Base-by-base conservation (phyloP, 2,797 vertebrate genomes). In the Enoplosus armatus region DNA sequence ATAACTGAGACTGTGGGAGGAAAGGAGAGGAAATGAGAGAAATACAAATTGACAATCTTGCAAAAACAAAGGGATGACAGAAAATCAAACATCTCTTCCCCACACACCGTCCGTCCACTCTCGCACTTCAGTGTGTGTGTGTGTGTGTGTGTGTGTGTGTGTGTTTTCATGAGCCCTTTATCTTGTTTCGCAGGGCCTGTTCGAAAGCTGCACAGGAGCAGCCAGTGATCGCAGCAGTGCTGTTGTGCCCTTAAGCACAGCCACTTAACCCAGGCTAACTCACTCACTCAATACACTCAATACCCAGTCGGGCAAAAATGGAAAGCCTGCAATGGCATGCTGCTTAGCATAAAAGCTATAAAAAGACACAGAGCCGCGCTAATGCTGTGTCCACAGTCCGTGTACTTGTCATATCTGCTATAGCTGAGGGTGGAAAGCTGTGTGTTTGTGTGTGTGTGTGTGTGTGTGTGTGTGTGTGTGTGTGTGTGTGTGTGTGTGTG, bases 261-360 rank as follows among this genome's bases (percentile, higher is more conserved):
- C 90, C 92, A 94, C 93, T 94, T 94, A 94, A 94, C 93, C 92
- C 87, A 48, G 90, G 77, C 92, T 93, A 93, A 92, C 91, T 92
- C 89, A 84, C 90, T 93, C 88, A 92, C 87, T 93, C 92, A 92
- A 89, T 91, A 87, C 80, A 87, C 86, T 93, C 92, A 90, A 93
- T 93, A 93, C 86, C 88, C 91, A 89, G 88, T 89, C 79, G 87
- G 90, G 88, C 90, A 90, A 90, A 93, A 91, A 90, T 75, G 77
- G 85, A 88, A 86, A 87, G 83, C 77, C 88, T 73, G 74, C 89
- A 85, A 90, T 64, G 78, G 81, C 81, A 84, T 69, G 86, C 88
- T 89, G 90, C 84, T 93, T 91, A 90, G 87, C 90, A 92, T 94
- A 90, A 90, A 85, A 48, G 85, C 87, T 87, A 88, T 86, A 91